Base-by-base conservation (phyloP, 2,797 vertebrate genomes). In the Gymnoscopelus microlampas region DNA sequence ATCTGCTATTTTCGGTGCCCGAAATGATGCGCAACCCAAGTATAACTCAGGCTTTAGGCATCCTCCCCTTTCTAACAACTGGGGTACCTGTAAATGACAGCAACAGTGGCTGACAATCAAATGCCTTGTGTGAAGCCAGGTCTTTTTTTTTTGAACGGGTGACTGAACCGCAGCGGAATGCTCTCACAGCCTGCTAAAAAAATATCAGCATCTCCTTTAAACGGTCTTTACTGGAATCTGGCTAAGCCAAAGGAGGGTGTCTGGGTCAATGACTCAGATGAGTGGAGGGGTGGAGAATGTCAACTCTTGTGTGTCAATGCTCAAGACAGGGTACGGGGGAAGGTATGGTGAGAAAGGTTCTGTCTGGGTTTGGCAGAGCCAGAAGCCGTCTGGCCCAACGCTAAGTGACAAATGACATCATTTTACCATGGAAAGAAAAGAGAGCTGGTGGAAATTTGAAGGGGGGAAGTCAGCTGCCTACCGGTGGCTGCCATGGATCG, bases 381-480 rank as follows among this genome's bases (percentile, higher is more conserved):
- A 19, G 61, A 39, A 35, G 24, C 29, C 11, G 76, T 72, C 65
- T 73, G 74, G 82, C 77, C 57, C 78, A 49, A 78, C 44, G 72
- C 88, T 89, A 81, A 83, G 84, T 78, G 87, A 90, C 81, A 78
- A 85, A 91, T 94, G 89, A 95, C 93, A 90, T 94, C 87, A 95
- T 92, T 87, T 84, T 71, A 87, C 84, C 86, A 84, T 83, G 87
- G 91, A 93, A 94, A 94, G 86, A 88, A 93, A 94, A 94, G 86
- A 88, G 85, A 82, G 72, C 80, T 74, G 79, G 84, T 23, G 11
- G 92, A 92, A 94, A 93, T 84, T 87, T 87, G 73, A 76, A 78
- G 63, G 32, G 89, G 83, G 81, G 39, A 7, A 71, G 81, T 80
- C 84, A 81, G 85, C 87, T 86, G 90, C 82, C 80, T 88, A 88